Percentiles rank a stretch among this genome's conserved stretches.
These are phyloP conservation scores for Ictalurus punctatus DNA, from an alignment of 2,113 vertebrate genomes.

Conservation along the genomic window DNA sequence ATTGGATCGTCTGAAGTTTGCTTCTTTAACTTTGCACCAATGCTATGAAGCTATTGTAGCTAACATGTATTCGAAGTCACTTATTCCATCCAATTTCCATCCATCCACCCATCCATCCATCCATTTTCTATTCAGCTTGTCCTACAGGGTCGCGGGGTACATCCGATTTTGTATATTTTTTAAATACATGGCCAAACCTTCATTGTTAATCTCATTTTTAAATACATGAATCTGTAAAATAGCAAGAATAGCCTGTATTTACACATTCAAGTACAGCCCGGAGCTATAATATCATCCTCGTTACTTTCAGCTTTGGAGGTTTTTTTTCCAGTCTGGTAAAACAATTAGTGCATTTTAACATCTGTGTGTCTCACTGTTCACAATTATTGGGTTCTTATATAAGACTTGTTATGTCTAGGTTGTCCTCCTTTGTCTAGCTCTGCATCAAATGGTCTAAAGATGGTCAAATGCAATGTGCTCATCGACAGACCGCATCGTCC, in stretches of 20 bases:
- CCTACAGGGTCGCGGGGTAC: too few species aligned
- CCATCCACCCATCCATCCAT: too few species aligned
- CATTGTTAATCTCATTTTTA: not conserved
- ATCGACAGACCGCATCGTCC: too few species aligned
- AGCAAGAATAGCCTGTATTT: not conserved
- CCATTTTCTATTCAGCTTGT: too few species aligned
- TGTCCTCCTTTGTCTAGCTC: not conserved
- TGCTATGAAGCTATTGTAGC: not conserved
- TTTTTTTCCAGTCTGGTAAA: not conserved
- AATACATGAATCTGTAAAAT: not conserved
- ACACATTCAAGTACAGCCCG: fast-evolving
- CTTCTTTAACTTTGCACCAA: not conserved
- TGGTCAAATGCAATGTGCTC: not conserved
- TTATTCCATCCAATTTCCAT: not conserved
- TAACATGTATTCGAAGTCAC: not conserved
- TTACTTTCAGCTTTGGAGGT: not conserved
- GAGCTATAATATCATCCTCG: not conserved
- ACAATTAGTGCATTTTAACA: slow-evolving; percentile 9
- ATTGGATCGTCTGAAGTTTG: not conserved
- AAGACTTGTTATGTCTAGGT: not conserved
- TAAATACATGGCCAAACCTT: not conserved
- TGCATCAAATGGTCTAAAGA: not conserved
- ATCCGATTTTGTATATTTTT: not conserved
- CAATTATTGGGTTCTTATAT: not conserved
- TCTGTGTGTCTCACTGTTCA: not conserved